Conservation (phyloP, 2,797 vertebrate species). For the Lepilemur septentrionalis region DNA sequence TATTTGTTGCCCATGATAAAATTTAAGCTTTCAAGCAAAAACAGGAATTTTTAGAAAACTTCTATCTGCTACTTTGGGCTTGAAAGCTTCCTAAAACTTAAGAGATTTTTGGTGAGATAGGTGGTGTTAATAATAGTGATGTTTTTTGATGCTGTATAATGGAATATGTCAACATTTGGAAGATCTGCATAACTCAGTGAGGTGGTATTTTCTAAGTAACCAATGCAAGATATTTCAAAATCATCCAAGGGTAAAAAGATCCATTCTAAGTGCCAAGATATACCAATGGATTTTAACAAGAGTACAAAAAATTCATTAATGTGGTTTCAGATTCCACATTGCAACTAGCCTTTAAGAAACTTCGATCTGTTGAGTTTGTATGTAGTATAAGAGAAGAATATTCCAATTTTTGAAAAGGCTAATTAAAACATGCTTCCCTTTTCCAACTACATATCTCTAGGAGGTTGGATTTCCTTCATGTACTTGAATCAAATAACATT, state of each 20-base stretch:
- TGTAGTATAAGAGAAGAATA: constrained; percentile 8
- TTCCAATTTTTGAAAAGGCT: background rate
- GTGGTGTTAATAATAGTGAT: background rate
- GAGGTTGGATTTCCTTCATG: background rate
- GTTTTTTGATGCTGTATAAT: background rate
- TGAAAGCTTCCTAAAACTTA: background rate
- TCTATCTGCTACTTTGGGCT: background rate
- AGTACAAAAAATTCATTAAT: background rate
- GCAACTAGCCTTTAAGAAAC: constrained; percentile 44
- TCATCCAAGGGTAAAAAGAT: background rate
- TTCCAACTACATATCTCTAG: background rate
- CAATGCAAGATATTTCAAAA: constrained; percentile 17
- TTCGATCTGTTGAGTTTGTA: background rate
- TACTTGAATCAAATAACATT: background rate
- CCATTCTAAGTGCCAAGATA: background rate
- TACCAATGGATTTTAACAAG: background rate
- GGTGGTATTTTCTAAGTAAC: background rate
- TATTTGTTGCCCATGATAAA: background rate
- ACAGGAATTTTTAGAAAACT: background rate
- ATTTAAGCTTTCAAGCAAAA: constrained; percentile 45
- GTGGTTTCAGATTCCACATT: background rate
- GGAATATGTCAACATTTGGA: background rate
- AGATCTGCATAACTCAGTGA: background rate
- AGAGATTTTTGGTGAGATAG: background rate
- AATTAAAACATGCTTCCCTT: background rate